Conservation (phyloP, 35 echinoderm and acorn worm species). For the Lytechinus pictus region DNA sequence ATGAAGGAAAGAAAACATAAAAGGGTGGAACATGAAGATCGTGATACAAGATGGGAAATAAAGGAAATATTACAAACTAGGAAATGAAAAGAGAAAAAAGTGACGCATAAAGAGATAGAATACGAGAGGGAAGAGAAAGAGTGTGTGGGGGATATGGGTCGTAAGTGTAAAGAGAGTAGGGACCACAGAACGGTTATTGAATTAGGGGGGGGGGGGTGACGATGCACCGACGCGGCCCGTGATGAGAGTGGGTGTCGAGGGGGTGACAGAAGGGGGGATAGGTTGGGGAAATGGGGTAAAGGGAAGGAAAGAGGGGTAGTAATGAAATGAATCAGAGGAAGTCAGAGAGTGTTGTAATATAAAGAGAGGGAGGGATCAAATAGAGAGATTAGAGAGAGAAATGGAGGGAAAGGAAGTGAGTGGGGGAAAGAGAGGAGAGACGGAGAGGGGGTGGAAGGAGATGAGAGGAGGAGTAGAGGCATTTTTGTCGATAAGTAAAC, state of each 20-base stretch:
- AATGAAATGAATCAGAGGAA: no score
- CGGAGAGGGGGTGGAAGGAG: no score
- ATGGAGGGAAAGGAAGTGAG: background rate
- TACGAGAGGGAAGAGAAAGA: background rate
- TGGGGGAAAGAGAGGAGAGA: background rate
- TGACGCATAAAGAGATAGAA: background rate
- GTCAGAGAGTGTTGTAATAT: no score
- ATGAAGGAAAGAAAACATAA: background rate
- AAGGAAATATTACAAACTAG: background rate
- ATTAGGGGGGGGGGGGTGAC: no score
- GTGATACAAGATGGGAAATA: background rate
- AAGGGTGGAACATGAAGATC: background rate
- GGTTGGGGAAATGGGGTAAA: no score
- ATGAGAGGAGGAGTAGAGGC: no score
- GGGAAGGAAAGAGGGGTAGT: background rate
- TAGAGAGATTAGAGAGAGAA: background rate
- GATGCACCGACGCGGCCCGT: no score
- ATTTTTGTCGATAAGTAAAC: no score
- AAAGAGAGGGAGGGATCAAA: background rate
- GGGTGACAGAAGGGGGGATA: no score
- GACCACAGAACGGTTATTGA: no score
- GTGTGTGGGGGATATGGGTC: background rate
- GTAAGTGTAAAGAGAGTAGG: background rate
- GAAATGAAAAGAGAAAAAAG: background rate
- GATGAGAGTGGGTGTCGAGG: no score